A percentile compares a stretch with the other conserved stretches of the same genome.
Conservation (phyloP, 1,140 invertebrate genomes). For the Drosophila dunni region DNA sequence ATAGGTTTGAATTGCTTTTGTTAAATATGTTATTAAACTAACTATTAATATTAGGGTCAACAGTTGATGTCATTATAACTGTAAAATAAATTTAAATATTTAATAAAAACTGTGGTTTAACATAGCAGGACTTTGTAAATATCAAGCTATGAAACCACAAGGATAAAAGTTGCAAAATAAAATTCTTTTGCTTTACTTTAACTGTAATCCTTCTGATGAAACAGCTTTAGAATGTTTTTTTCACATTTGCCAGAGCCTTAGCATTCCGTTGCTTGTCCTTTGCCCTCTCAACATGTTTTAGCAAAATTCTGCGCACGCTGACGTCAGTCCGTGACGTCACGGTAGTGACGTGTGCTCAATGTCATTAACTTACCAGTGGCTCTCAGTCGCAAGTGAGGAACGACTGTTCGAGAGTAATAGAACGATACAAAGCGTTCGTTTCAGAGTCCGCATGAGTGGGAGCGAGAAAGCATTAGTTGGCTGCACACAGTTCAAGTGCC, state of each 20-base stretch:
- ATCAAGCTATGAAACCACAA: not conserved
- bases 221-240: slow-evolving; percentile 4
- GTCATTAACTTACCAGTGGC: slow-evolving; percentile 11
- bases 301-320: slow-evolving; percentile 45
- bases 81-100: too few relatives aligned
- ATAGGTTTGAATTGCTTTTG: not conserved
- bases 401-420: not conserved
- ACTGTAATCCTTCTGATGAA: slow-evolving; percentile 2
- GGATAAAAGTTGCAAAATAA: not conserved
- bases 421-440: not conserved
- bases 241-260: slow-evolving; percentile 24
- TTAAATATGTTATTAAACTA: not conserved
- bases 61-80: too few relatives aligned
- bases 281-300: slow-evolving; percentile 10
- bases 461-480: slow-evolving; percentile 7
- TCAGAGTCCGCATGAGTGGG: not conserved
- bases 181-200: slow-evolving; percentile 14
- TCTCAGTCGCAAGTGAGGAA: not conserved
- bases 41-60: not conserved
- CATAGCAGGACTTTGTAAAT: too few relatives aligned
- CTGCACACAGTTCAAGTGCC: slow-evolving; percentile 39
- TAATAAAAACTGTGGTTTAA: too few relatives aligned
- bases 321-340: slow-evolving; percentile 72
- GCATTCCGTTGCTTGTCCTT: slow-evolving; percentile 22
- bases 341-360: slow-evolving; percentile 59